These are phyloP conservation scores for Blastobasis lacticolella DNA, from an alignment of 2,888 invertebrate genomes.

Conservation along the genomic window DNA sequence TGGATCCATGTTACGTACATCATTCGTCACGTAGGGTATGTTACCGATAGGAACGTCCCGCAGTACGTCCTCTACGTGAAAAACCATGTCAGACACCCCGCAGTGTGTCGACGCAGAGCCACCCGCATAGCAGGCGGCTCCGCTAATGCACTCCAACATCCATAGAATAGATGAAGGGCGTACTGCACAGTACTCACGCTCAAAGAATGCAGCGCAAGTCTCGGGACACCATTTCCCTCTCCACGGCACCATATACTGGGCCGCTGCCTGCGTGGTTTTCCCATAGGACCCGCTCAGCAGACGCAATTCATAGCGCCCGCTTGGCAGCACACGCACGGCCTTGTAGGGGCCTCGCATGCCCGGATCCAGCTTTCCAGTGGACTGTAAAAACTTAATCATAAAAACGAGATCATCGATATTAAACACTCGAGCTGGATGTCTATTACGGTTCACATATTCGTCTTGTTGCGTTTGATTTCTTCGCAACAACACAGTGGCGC, in stretches of 20 bases:
- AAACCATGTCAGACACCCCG: no score
- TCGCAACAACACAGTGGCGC: background rate
- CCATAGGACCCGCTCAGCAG: constrained; percentile 6
- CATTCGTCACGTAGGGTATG: no score
- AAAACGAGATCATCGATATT: background rate
- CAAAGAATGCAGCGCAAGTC: constrained; percentile 10
- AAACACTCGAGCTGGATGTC: background rate
- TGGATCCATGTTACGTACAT: no score
- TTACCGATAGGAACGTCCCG: no score
- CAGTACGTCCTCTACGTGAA: no score
- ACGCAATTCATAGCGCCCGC: background rate
- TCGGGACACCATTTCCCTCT: constrained; percentile 13
- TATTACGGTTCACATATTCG: no score
- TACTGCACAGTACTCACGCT: constrained; percentile 5
- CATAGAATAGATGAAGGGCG: no score
- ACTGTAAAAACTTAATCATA: background rate
- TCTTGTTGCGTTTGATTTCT: no score
- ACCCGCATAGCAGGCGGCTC: no score
- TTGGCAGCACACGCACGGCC: background rate
- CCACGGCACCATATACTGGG: constrained; percentile 12
- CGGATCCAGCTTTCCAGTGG: constrained; percentile 1
- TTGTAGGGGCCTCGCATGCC: constrained; percentile 3
- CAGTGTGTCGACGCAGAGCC: no score
- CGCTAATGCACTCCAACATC: no score
- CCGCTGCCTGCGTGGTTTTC: no score